Evolutionary conservation across 1,140 invertebrate species (phyloP).

Genomic region (Linepithema humile): DNA sequence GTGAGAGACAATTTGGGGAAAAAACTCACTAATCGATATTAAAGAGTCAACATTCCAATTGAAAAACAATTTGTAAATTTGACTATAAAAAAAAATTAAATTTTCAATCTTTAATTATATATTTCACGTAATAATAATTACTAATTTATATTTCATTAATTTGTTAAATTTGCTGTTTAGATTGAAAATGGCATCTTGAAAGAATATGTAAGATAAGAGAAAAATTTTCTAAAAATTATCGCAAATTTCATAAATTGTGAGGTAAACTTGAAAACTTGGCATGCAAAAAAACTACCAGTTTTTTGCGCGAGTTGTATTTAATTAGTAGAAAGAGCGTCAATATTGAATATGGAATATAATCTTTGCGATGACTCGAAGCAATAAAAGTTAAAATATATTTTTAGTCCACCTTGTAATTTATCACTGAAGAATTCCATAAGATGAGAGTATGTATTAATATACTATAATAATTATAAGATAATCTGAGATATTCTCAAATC

Average conservation of each 20-base stretch:
- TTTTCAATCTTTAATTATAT: neutral
- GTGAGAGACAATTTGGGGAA: neutral
- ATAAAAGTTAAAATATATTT: conserved; percentile 13
- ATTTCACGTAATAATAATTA: neutral
- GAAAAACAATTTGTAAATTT: neutral
- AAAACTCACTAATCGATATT: neutral
- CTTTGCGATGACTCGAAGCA: neutral
- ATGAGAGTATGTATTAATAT: neutral
- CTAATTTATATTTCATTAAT: neutral
- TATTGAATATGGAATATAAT: neutral
- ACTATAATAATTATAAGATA: conserved; percentile 13
- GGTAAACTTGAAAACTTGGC: neutral
- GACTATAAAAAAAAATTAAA: neutral
- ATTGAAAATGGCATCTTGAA: neutral
- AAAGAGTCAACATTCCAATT: neutral
- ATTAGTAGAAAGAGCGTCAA: neutral
- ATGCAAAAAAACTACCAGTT: neutral
- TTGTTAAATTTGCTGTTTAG: neutral
- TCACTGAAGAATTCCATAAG: conserved; percentile 1
- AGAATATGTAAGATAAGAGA: neutral
- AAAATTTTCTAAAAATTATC: neutral
- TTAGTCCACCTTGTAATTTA: neutral
- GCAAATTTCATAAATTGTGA: neutral
- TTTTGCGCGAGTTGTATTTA: neutral
- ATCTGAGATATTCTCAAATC: neutral